Base-by-base conservation (phyloP, 2,113 vertebrate species). In the Prochilodus magdalenae region DNA sequence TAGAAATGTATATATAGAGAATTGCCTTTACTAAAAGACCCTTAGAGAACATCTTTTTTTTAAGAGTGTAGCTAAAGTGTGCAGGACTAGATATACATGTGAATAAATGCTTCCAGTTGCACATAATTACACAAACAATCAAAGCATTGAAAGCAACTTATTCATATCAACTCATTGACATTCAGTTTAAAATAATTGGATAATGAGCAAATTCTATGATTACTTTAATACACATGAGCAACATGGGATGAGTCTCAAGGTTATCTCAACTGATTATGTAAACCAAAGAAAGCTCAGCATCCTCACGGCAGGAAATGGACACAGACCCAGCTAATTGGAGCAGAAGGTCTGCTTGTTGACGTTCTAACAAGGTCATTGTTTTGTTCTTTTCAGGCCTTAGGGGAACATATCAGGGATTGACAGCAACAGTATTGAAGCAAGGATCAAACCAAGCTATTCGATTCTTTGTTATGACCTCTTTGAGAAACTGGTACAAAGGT, bases 401-500 rank as follows among this genome's bases (percentile, higher is more conserved):
- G 85, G 98, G 98, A 76, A 99, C 97, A 0, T 99, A 99, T 86
- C 97, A 99, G 85, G 97, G 97, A 47, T 90, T 99, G 14, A 99
- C 97, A 0, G 97, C 98, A 1, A 99, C 98, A 0, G 86, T 99
- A 10, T 90, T 99, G 78, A 99, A 99, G 85, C 97, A 99, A 85
- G 98, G 98, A 24, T 99, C 98, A 0, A 99, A 99, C 89, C 98
- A 99, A 90, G 98, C 98, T 78, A 99, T 99, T 83, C 96, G 97
- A 57, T 99, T 99, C 92, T 99, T 95, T 0, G 96, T 99, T 81
- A 99, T 99, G 97, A 99, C 98, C 0, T 95, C 96, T 0, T 90
- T 99, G 83, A 96, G 91, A 87, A 99, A 99, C 94, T 99, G 97
- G 97, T 99, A 99, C 90, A 97, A 94, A 97, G 98, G 98, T 99